Base-by-base conservation (phyloP, 1,140 invertebrate genomes). In the Drosophila albomicans region DNA sequence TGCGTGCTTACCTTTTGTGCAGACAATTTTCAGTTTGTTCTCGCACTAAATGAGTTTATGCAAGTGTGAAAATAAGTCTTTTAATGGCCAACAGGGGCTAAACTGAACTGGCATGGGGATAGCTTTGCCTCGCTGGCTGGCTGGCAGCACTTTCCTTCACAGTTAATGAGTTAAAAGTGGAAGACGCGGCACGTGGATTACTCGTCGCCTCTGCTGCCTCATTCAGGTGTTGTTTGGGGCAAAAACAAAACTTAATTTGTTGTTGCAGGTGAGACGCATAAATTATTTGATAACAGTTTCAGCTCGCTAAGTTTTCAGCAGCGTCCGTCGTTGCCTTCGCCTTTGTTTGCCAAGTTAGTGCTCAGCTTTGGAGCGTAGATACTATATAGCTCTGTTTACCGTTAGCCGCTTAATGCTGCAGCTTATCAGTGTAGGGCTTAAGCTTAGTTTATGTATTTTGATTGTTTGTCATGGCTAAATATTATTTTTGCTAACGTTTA, bases 31-130 rank as follows among this genome's bases (percentile, higher is more conserved):
- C 62, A 78, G 64, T 70, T 79, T 56, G 79, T 69, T 84, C 59
- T 62, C 67, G 84, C 81, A 79, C 86, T 89, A 89, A 89, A 89
- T 89, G 85, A 79, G 85, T 89, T 89, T 89, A 85, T 89, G 85
- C 85, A 89, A 89, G 85, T 89, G 85, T 89, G 86, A 89, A 89
- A 89, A 89, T 89, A 89, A 89, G 85, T 89, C 85, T 89, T 88
- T 89, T 89, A 90, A 89, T 89, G 85, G 81, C 78, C 85, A 74
- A 59, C 66, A 56, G 71, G 67, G 67, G 41, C 41, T 43, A n/a
- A 41, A n/a, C 11, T 43, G 41, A 49, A 8, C 46, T 3, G 13
- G 46, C 46, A 25, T 25, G 20, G 3, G 20, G 20, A 25, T 25
- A 25, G 20, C 20, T 25, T 25, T 25, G 20, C 15, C 6, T 11